phyloP scores from a whole-genome alignment of 2,113 vertebrate genomes.

The Atlantisia rogersi region DNA sequence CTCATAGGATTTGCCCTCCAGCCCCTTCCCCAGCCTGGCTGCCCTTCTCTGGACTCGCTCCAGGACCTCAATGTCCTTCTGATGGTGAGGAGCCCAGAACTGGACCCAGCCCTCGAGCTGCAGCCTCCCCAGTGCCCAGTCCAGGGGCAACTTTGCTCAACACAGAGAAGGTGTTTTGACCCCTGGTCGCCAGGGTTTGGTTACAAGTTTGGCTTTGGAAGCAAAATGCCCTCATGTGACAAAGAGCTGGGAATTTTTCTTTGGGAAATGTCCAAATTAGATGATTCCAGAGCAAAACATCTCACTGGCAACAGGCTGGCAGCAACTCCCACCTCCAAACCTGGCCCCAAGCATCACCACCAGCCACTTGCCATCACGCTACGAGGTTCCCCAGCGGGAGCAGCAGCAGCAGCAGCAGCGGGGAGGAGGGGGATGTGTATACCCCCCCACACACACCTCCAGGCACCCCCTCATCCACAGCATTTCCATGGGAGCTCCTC shows the following conservation, averaged over 20 bases:
- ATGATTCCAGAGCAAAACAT: neutral
- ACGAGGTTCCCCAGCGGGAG: neutral
- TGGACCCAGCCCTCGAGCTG: too few species aligned
- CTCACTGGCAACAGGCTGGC: neutral
- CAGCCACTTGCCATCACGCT: neutral
- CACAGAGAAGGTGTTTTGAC: neutral
- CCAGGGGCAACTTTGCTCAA: neutral
- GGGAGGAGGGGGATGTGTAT: neutral
- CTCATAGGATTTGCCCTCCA: too few species aligned
- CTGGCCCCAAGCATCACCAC: neutral
- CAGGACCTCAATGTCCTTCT: too few species aligned
- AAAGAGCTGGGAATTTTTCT: neutral
- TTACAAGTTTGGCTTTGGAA: neutral
- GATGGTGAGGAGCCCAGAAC: too few species aligned
- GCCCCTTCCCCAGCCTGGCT: too few species aligned
- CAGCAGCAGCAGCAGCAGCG: neutral
- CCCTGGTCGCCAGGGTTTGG: neutral
- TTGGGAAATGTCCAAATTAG: neutral
- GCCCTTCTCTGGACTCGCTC: too few species aligned
- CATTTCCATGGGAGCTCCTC: neutral
- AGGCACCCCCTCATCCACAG: fast-evolving
- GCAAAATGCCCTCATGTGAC: neutral
- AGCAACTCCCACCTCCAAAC: neutral
- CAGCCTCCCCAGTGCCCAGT: too few species aligned
- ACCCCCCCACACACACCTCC: neutral